A percentile compares a stretch with the other conserved stretches of the same genome.
These are phyloP conservation scores for Drosophila antonietae DNA, from an alignment of 2,888 invertebrate species.

Conservation along the genomic window DNA sequence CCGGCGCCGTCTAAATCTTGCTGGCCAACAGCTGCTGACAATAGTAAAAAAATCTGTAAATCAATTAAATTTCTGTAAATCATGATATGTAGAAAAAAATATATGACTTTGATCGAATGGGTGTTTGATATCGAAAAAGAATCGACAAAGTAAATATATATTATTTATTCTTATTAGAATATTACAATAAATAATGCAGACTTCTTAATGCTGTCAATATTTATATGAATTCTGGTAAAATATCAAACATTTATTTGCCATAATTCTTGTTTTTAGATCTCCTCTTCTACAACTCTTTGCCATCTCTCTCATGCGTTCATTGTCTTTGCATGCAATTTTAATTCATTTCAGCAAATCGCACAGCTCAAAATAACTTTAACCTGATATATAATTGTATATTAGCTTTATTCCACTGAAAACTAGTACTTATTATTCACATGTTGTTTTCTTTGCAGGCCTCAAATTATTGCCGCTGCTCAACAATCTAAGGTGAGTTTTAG, in stretches of 20 bases:
- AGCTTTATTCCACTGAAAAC: slow-evolving; percentile 9
- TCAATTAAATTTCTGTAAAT: not conserved
- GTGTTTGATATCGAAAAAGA: not conserved
- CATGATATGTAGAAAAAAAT: not conserved
- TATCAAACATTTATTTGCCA: not conserved
- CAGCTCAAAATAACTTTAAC: not conserved
- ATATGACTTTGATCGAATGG: not conserved
- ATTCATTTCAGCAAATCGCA: not conserved
- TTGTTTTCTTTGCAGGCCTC: slow-evolving; percentile 89
- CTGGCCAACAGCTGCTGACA: slow-evolving; percentile 1
- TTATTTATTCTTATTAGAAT: not conserved
- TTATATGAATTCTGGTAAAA: not conserved
- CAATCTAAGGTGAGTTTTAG: slow-evolving; percentile 90
- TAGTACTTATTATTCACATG: slow-evolving; percentile 37
- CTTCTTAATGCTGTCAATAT: not conserved
- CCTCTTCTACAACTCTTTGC: not conserved
- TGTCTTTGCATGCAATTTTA: not conserved
- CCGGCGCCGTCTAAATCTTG: not conserved
- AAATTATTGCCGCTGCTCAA: slow-evolving; percentile 94
- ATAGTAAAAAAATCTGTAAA: slow-evolving; percentile 4
- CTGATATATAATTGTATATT: not conserved
- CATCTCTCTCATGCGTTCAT: not conserved
- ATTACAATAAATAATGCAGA: not conserved
- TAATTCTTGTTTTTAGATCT: too few relatives aligned
- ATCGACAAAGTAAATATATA: not conserved